Percentiles rank a stretch among this genome's conserved stretches.
phyloP scores from a whole-genome alignment of 2,797 vertebrate genomes.

The Iguana delicatissima region DNA sequence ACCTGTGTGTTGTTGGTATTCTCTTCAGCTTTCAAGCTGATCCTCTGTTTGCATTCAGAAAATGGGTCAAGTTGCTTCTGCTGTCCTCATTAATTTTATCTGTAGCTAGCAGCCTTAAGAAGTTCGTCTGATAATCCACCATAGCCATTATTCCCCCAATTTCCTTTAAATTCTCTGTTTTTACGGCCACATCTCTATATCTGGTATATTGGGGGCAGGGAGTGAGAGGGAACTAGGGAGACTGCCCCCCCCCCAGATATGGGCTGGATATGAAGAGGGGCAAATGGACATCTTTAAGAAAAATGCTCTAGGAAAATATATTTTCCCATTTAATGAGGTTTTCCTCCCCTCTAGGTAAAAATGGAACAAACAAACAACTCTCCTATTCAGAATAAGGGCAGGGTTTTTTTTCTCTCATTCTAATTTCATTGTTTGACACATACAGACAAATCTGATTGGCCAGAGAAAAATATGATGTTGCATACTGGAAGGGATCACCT shows the following conservation, averaged over 20 bases:
- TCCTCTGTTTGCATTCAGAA: neutral
- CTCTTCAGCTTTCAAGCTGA: neutral
- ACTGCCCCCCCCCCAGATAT: too few species aligned
- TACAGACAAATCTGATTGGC: neutral
- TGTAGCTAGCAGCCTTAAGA: constrained; percentile 32
- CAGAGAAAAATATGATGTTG: neutral
- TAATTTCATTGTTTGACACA: neutral
- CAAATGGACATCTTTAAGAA: neutral
- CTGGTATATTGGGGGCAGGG: neutral
- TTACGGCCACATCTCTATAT: neutral
- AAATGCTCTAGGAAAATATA: neutral
- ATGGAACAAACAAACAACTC: neutral
- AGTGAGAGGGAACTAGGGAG: neutral
- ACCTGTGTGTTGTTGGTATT: neutral
- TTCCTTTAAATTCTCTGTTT: constrained; percentile 6
- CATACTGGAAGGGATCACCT: neutral
- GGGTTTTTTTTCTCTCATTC: neutral
- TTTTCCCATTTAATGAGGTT: neutral
- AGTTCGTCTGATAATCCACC: neutral
- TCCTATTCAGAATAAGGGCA: neutral
- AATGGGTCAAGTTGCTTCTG: constrained; percentile 32
- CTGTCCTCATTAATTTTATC: constrained; percentile 40
- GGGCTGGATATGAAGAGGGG: neutral
- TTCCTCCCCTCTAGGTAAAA: neutral
- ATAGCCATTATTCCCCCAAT: neutral